Base-by-base conservation (phyloP, 2,888 invertebrate genomes). In the Lasioglossum leucozonium region DNA sequence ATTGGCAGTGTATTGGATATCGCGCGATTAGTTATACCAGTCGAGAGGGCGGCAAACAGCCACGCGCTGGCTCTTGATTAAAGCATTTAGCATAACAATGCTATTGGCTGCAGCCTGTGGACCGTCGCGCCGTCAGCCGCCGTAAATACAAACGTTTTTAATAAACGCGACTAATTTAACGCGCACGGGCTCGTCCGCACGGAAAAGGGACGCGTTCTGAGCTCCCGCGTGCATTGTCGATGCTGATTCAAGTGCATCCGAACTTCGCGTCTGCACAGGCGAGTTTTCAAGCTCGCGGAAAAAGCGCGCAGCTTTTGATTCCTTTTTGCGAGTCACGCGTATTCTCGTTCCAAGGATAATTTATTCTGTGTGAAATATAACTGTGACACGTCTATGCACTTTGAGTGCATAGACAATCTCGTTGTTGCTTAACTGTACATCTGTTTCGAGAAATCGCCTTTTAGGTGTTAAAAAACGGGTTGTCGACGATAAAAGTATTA, bases 41-140 rank as follows among this genome's bases (percentile, higher is more conserved):
- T 82, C 72, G 82, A 76, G 77, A 85, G 58, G 71, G 34, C 72
- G 62, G 79, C 72, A 34, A 76, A 69, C 42, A 71, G 65, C 62
- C 47, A 42, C 51, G 79, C 73, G 80, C 73, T 65, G 76, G 75
- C 77, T 88, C 84, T 92, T 90, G 91, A 92, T 92, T 92, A 92
- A 90, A 91, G 84, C 86, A 79, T 92, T 92, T 93, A 90, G 87
- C 92, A 91, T 92, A 90, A 91, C 90, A 91, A 89, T 90, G 88
- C 85, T 84, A 89, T 92, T 87, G 87, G 79, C 77, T 72, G 74
- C 79, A 89, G 81, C 82, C 81, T 78, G 55, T 40, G 76, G 44
- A 40, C 72, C 62, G 62, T 37, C 47, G 18, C 47, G 47, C 47
- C n/a, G 26, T 42, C 73, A 26, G 72, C 37, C 62, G 8, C 58